Evolutionary conservation across 2,888 invertebrate genomes (phyloP).

Genomic region (Apotomis betuletana): DNA sequence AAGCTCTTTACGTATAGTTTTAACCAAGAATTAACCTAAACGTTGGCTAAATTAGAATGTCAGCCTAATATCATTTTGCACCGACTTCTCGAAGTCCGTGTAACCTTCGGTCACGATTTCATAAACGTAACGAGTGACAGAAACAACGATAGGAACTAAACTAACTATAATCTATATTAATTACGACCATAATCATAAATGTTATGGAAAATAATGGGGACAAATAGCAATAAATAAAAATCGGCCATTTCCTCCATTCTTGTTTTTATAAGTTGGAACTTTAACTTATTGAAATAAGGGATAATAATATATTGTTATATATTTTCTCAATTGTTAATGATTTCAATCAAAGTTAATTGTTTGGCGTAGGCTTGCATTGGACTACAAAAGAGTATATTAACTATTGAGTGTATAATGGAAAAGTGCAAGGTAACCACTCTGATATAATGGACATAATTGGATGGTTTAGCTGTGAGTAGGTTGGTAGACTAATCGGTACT

Average conservation of each 20-base stretch:
- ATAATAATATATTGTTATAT: too few relatives aligned
- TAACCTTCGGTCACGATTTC: slow-evolving; percentile 28
- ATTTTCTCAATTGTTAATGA: background rate
- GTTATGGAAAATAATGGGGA: slow-evolving; percentile 13
- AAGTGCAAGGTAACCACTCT: slow-evolving; percentile 19
- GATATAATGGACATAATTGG: slow-evolving; percentile 8
- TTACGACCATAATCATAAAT: slow-evolving; percentile 12
- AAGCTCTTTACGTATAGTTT: background rate
- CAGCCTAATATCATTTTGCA: background rate
- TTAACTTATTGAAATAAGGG: background rate
- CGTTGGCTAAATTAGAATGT: slow-evolving; percentile 6
- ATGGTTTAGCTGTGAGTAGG: background rate
- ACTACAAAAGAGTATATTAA: background rate
- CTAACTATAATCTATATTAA: slow-evolving; percentile 11
- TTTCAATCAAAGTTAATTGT: slow-evolving; percentile 6
- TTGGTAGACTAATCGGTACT: background rate
- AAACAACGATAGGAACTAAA: slow-evolving; percentile 62
- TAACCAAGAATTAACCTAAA: background rate
- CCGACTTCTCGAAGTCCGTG: background rate
- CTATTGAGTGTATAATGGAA: slow-evolving; percentile 5
- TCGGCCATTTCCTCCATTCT: slow-evolving; percentile 33
- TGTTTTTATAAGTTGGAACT: background rate
- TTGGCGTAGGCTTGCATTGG: slow-evolving; percentile 16
- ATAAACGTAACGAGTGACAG: slow-evolving; percentile 48
- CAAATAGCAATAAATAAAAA: slow-evolving; percentile 21